Evolutionary conservation across 2,113 vertebrate genomes (phyloP).

Genomic region (Heterotis niloticus): DNA sequence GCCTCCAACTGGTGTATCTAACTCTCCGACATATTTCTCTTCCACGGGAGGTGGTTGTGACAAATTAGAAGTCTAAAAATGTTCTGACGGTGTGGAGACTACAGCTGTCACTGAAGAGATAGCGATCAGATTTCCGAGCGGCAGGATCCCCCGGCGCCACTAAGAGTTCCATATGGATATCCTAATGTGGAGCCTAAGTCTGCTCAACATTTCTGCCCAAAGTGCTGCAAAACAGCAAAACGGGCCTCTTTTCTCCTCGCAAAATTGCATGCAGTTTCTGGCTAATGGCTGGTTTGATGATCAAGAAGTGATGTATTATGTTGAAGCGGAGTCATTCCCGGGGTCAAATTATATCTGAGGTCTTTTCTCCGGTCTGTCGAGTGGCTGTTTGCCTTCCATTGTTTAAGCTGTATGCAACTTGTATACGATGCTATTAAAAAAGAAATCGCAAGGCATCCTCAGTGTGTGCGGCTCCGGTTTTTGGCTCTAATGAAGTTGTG

Average conservation of each 20-base stretch:
- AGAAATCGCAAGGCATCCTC: too few relatives aligned
- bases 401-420: too few relatives aligned
- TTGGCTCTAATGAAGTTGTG: background rate
- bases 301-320: too few relatives aligned
- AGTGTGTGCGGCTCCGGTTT: background rate
- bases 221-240: constrained; percentile 13
- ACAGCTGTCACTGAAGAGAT: constrained; percentile 80
- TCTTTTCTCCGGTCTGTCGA: too few relatives aligned
- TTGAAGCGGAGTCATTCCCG: too few relatives aligned
- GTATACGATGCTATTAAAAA: too few relatives aligned
- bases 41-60: constrained; percentile 86
- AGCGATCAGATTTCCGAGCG: constrained; percentile 81
- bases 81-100: constrained; percentile 81
- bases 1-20: constrained; percentile 35
- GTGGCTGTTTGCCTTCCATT: too few relatives aligned
- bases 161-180: constrained; percentile 80
- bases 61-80: constrained; percentile 86
- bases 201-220: constrained; percentile 51
- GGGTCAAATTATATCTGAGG: too few relatives aligned
- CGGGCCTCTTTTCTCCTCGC: constrained; percentile 47
- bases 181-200: constrained; percentile 75
- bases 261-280: background rate
- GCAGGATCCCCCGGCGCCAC: constrained; percentile 71
- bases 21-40: constrained; percentile 80
- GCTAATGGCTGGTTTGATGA: background rate